Conservation (phyloP, 1,140 invertebrate species). For the Glossosoma conforme region DNA sequence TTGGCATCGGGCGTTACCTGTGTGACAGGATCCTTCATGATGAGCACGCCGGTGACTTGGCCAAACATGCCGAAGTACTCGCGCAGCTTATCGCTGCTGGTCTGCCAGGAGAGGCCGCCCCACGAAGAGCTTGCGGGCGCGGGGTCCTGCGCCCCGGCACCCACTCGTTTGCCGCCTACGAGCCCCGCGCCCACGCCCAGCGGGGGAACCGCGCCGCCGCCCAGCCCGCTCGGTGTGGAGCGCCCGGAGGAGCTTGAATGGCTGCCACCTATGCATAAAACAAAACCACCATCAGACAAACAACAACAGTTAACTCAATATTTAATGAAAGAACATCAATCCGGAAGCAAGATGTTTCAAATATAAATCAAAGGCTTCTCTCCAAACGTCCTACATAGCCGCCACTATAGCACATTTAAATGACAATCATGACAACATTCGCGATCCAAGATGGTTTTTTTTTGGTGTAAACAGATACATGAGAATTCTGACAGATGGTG, state of each 20-base stretch:
- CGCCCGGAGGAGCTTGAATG: conserved; percentile 65
- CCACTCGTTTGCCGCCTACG: conserved; percentile 66
- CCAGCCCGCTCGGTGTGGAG: conserved; percentile 66
- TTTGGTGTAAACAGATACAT: too few relatives aligned
- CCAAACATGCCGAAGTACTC: conserved; percentile 91
- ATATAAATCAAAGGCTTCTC: too few relatives aligned
- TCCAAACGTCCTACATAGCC: too few relatives aligned
- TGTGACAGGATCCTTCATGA: conserved; percentile 91
- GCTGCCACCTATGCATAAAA: conserved; percentile 42
- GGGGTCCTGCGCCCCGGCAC: conserved; percentile 56
- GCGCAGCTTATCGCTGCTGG: conserved; percentile 81
- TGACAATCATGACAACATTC: too few relatives aligned
- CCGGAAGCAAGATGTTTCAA: too few relatives aligned
- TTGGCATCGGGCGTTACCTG: too few relatives aligned
- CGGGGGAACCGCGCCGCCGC: conserved; percentile 61
- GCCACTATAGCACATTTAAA: too few relatives aligned
- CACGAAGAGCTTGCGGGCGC: conserved; percentile 87
- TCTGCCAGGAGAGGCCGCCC: conserved; percentile 87
- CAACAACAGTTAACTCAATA: too few relatives aligned
- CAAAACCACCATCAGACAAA: too few relatives aligned
- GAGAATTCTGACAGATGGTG: too few relatives aligned
- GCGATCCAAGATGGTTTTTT: too few relatives aligned
- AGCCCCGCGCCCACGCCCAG: conserved; percentile 59
- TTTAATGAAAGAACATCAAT: too few relatives aligned
- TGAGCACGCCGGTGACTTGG: conserved; percentile 84